These are phyloP conservation scores for Nyctibius bracteatus DNA, from an alignment of 2,113 vertebrate species.

Conservation along the genomic window DNA sequence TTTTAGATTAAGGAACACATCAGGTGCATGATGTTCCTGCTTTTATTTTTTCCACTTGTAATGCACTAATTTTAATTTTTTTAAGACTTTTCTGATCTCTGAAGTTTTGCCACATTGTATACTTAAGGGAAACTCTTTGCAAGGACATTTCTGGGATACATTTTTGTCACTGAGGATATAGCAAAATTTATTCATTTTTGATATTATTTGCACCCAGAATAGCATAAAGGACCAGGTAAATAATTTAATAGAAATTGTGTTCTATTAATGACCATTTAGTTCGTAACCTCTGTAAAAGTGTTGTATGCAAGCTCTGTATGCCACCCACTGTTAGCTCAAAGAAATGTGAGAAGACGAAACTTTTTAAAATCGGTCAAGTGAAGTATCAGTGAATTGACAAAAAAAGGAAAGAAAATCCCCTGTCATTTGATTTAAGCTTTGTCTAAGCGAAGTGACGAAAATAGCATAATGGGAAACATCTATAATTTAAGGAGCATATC, in stretches of 20 bases:
- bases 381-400: constrained; percentile 52
- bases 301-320: constrained; percentile 72
- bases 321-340: constrained; percentile 71
- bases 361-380: constrained; percentile 38
- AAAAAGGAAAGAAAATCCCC: constrained; percentile 40
- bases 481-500: constrained; percentile 53
- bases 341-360: constrained; percentile 50
- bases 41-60: constrained; percentile 92
- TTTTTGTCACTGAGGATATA: constrained; percentile 77
- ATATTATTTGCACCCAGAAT: constrained; percentile 72
- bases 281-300: constrained; percentile 64
- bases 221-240: constrained; percentile 75
- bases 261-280: constrained; percentile 64
- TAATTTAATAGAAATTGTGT: constrained; percentile 69
- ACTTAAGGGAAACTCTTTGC: constrained; percentile 80
- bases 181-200: constrained; percentile 69
- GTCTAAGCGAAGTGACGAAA: constrained; percentile 54
- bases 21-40: constrained; percentile 84
- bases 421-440: constrained; percentile 51
- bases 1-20: constrained; percentile 90
- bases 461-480: constrained; percentile 32
- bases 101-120: constrained; percentile 86
- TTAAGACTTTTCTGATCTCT: constrained; percentile 83
- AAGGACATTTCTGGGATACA: constrained; percentile 77
- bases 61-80: constrained; percentile 99